Conservation (phyloP, 1,140 invertebrate genomes). For the Zaprionus davidi region DNA sequence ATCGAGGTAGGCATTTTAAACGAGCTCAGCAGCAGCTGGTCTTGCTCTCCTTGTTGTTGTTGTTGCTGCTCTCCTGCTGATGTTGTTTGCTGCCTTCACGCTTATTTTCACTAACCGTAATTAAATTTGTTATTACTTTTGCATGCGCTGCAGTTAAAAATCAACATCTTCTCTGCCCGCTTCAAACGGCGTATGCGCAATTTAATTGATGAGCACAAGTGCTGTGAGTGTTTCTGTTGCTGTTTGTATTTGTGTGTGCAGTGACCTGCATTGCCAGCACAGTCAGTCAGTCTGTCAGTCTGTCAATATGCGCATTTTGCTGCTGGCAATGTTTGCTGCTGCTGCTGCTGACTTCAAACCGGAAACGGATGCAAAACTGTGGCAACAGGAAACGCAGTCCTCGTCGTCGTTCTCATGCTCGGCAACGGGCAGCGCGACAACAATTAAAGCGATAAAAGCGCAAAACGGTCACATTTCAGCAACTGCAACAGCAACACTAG, state of each 20-base stretch:
- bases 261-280: conserved; percentile 60
- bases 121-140: conserved; percentile 29
- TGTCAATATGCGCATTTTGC: background rate
- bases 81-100: conserved; percentile 2
- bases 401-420: conserved; percentile 15
- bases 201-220: conserved; percentile 45
- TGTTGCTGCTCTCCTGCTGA: background rate
- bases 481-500: conserved; percentile 15
- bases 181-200: conserved; percentile 40
- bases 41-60: background rate
- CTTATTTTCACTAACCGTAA: conserved; percentile 15
- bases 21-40: conserved; percentile 15
- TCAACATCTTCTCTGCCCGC: conserved; percentile 29
- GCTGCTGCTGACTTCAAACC: conserved; percentile 31
- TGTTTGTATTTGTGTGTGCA: conserved; percentile 31
- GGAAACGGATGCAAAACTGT: conserved; percentile 52
- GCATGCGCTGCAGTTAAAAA: conserved; percentile 29
- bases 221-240: background rate
- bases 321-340: conserved; percentile 23
- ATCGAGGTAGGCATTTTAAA: conserved; percentile 24
- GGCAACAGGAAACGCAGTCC: conserved; percentile 44
- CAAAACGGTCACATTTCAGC: conserved; percentile 65
- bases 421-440: conserved; percentile 41
- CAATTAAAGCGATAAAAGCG: conserved; percentile 77
- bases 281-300: conserved; percentile 39